These are phyloP conservation scores for Cyclargus thomasi DNA, from an alignment of 1,140 invertebrate species.

Conservation along the genomic window DNA sequence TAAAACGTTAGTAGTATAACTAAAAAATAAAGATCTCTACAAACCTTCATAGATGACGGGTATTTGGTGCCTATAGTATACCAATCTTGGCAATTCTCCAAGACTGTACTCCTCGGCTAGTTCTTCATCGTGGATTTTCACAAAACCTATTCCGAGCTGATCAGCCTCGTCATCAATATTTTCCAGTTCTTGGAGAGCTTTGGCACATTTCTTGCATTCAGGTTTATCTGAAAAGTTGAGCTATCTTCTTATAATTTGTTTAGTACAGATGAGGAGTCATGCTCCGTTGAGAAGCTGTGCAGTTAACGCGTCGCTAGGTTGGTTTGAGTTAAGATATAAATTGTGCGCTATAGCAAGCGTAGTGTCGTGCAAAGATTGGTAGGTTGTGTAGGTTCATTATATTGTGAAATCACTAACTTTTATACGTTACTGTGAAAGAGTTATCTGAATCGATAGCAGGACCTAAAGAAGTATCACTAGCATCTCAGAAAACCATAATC, in stretches of 20 bases:
- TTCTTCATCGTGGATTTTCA: slow-evolving; percentile 94
- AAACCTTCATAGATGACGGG: slow-evolving; percentile 96
- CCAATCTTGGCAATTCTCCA: slow-evolving; percentile 89
- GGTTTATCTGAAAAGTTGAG: slow-evolving; percentile 84
- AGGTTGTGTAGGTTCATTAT: slow-evolving; percentile 24
- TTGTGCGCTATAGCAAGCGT: slow-evolving; percentile 55
- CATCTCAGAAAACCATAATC: slow-evolving; percentile 6
- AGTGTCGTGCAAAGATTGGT: slow-evolving; percentile 49
- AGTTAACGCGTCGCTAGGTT: slow-evolving; percentile 58
- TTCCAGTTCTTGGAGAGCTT: slow-evolving; percentile 91
- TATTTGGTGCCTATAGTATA: slow-evolving; percentile 95
- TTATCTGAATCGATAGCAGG: background rate
- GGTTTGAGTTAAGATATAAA: slow-evolving; percentile 55
- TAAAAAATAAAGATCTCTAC: slow-evolving; percentile 34
- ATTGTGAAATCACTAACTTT: slow-evolving; percentile 11
- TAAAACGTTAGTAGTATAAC: too few species aligned
- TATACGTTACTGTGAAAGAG: slow-evolving; percentile 5
- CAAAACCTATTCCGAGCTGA: slow-evolving; percentile 94
- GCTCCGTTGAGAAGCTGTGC: slow-evolving; percentile 61
- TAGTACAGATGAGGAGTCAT: slow-evolving; percentile 33
- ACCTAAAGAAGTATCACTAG: slow-evolving; percentile 3
- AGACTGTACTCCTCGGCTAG: slow-evolving; percentile 95
- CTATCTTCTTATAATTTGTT: slow-evolving; percentile 18
- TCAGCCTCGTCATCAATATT: slow-evolving; percentile 98
- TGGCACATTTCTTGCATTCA: slow-evolving; percentile 93